Percentiles rank a stretch among this genome's conserved stretches.
Evolutionary conservation across 1,140 invertebrate genomes (phyloP).

Genomic region (Macrotrachela quadricornifera): DNA sequence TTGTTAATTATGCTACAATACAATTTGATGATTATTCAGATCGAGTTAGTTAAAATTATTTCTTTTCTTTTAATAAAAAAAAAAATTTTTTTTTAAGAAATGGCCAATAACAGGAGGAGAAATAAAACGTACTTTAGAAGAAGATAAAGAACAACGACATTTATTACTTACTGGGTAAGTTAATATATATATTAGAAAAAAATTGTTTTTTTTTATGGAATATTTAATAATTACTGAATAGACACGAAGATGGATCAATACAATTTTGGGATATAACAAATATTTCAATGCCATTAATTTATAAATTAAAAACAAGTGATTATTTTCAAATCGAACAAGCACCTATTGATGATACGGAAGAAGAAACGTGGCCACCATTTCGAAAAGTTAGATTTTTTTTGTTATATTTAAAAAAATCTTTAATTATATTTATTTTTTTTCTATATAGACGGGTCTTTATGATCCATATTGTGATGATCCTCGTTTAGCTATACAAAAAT

Average conservation of each 20-base stretch:
- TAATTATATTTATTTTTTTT: too few relatives aligned
- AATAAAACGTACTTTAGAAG: background rate
- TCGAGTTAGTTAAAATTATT: background rate
- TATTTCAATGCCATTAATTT: constrained; percentile 54
- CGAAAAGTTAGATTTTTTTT: constrained; percentile 42
- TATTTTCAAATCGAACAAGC: constrained; percentile 41
- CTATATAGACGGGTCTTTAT: constrained; percentile 44
- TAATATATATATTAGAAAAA: constrained; percentile 8
- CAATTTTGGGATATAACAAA: constrained; percentile 74
- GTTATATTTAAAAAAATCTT: too few relatives aligned
- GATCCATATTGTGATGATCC: constrained; percentile 94
- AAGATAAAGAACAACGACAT: constrained; percentile 12
- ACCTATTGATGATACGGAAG: constrained; percentile 19
- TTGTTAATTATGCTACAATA: constrained; percentile 45
- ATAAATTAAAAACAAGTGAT: constrained; percentile 58
- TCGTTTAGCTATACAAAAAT: constrained; percentile 68
- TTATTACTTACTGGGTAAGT: constrained; percentile 24
- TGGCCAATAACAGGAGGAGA: constrained; percentile 25
- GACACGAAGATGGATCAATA: constrained; percentile 81
- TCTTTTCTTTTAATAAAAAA: too few relatives aligned
- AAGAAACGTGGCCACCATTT: constrained; percentile 57
- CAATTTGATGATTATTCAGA: constrained; percentile 28
- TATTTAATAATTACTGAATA: too few relatives aligned
- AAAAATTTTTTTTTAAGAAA: constrained; percentile 12
- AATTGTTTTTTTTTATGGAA: constrained; percentile 24